Base-by-base conservation (phyloP, 2,113 vertebrate genomes). In the Platichthys stellatus region DNA sequence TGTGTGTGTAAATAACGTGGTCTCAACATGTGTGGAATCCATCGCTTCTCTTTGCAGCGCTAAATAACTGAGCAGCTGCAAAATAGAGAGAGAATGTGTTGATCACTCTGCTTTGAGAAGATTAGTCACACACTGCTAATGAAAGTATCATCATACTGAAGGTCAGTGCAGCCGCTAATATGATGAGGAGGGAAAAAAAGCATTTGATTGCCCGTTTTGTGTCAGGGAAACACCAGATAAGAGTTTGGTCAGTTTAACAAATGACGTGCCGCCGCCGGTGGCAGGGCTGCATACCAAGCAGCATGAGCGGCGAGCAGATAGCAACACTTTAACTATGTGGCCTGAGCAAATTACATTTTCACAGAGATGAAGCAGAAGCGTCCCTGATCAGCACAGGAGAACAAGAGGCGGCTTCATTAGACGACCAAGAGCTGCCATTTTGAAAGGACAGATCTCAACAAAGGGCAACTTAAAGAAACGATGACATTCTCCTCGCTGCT, bases 181-280 rank as follows among this genome's bases (percentile, higher is more conserved):
- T 69, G 54, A 71, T 66, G 75, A 53, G 6, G 18, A 20, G 51
- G 72, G 72, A 69, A 82, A 31, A 69, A 82, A 80, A 14, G 28
- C 74, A 72, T 69, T 62, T 76, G 80, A 77, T 84, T 83, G 73
- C 51, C 51, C 47, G 40, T 68, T 81, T 76, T 26, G 57, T 75
- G 76, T 73, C 35, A 78, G 69, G 40, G 40, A 13, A 51, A 38
- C 71, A 67, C 45, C 80, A 62, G 64, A 77, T 15, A 43, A 26
- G 72, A 76, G 69, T 86, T 84, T 85, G 82, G 82, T 63, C 75
- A 78, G 67, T 81, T 75, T 80, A 87, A 90, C 86, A 81, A 88
- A 87, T 78, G 66, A 77, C 1, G 31, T 31, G 31, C 31, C 31
- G 6, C 31, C 31, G 58, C 56, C 23, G 60, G 56, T 72, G 74